These are phyloP conservation scores for Blastobasis lacticolella DNA, from an alignment of 2,888 invertebrate genomes.

Conservation along the genomic window DNA sequence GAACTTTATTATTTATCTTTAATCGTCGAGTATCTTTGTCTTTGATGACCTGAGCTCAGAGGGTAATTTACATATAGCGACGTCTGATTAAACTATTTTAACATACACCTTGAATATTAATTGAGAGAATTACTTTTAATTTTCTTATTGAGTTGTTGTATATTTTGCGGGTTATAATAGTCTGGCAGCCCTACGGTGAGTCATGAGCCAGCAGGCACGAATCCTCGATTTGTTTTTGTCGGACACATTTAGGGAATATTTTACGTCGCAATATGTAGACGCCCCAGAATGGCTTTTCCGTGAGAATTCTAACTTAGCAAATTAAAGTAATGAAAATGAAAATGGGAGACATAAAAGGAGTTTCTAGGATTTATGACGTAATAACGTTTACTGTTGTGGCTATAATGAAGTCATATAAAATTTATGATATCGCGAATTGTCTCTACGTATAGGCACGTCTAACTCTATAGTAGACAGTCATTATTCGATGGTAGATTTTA, in stretches of 20 bases:
- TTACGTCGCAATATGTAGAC: conserved; percentile 23
- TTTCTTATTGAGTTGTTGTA: conserved; percentile 12
- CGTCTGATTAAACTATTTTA: too few species aligned
- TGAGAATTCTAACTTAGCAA: conserved; percentile 22
- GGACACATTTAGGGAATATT: conserved; percentile 31
- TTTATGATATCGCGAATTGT: conserved; percentile 2
- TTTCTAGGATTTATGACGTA: conserved; percentile 1
- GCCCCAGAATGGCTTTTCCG: conserved; percentile 28
- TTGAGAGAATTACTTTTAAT: too few species aligned
- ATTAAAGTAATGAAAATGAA: conserved; percentile 9
- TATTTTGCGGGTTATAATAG: neutral
- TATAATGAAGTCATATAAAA: conserved; percentile 1
- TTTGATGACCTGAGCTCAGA: too few species aligned
- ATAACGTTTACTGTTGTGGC: neutral
- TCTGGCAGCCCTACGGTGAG: conserved; percentile 3
- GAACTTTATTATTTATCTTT: too few species aligned
- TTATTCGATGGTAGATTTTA: too few species aligned
- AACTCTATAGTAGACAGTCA: too few species aligned
- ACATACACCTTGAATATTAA: too few species aligned
- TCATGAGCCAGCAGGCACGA: conserved; percentile 21
- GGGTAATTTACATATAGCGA: too few species aligned
- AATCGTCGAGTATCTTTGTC: too few species aligned
- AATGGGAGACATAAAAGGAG: conserved; percentile 2
- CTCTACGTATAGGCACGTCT: too few species aligned
- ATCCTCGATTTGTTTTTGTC: conserved; percentile 32